Conservation (phyloP, 2,113 vertebrate species). For the Tautogolabrus adspersus region DNA sequence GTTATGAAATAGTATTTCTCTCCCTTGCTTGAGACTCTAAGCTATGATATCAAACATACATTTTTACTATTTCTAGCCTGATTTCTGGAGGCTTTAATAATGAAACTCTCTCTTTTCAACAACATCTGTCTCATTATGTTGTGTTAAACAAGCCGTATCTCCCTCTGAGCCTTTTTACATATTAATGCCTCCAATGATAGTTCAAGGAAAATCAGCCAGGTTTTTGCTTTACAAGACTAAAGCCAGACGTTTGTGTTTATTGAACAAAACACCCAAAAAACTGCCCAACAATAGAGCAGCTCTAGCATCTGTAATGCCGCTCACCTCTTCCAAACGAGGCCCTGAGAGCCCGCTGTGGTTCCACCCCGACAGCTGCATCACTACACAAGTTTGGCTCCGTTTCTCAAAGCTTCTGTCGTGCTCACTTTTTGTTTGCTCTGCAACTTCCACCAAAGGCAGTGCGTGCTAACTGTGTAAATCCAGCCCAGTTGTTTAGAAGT, state of each 20-base stretch:
- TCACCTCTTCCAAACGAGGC: constrained; percentile 35
- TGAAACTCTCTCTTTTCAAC: background rate
- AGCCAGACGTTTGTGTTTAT: background rate
- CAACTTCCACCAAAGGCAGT: constrained; percentile 47
- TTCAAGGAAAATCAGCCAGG: background rate
- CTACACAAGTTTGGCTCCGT: constrained; percentile 60
- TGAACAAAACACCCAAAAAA: background rate
- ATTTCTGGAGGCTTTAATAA: no score
- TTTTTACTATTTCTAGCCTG: no score
- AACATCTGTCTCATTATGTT: background rate
- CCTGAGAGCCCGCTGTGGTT: constrained; percentile 9
- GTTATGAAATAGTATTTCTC: no score
- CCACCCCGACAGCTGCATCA: constrained; percentile 63
- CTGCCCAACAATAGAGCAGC: constrained; percentile 29
- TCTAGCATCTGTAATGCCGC: constrained; percentile 13
- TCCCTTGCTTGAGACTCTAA: no score
- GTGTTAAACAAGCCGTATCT: background rate
- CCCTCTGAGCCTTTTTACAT: background rate
- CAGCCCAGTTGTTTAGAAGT: constrained; percentile 67
- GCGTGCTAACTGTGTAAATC: constrained; percentile 39
- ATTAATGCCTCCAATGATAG: background rate
- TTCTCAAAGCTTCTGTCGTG: constrained; percentile 41
- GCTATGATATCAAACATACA: background rate
- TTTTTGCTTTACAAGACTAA: background rate
- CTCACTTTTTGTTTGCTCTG: constrained; percentile 44